These are phyloP conservation scores for Gallinago jamesoni DNA, from an alignment of 2,113 vertebrate species.

Conservation along the genomic window DNA sequence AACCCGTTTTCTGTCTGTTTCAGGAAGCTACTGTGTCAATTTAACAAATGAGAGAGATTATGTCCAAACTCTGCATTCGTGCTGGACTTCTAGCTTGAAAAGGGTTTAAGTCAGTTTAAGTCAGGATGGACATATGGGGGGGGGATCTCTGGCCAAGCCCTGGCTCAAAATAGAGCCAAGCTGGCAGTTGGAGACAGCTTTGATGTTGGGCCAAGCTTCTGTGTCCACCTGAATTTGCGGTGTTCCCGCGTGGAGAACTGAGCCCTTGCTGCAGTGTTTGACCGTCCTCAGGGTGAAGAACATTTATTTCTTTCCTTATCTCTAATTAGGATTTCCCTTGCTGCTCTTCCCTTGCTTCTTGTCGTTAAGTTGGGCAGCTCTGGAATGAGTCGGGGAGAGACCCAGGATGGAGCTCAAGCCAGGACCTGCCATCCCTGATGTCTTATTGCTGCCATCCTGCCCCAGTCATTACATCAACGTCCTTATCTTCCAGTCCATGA, in stretches of 20 bases:
- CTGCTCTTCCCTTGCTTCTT: not conserved
- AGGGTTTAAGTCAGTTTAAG: not conserved
- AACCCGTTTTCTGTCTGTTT: not conserved
- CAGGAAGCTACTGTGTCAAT: not conserved
- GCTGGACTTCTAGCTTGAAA: not conserved
- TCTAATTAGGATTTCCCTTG: not conserved
- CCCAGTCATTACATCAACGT: rapidly evolving
- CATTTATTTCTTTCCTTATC: not conserved
- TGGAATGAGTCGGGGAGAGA: rapidly evolving
- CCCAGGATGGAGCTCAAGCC: not conserved
- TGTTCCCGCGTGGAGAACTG: not conserved
- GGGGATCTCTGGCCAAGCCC: not conserved
- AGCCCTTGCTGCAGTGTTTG: not conserved
- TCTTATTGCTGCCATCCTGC: not conserved
- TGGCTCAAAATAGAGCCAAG: not conserved
- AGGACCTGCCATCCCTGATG: not conserved
- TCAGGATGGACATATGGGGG: not conserved
- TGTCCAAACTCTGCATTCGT: not conserved
- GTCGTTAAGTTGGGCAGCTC: not conserved
- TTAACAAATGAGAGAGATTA: not conserved
- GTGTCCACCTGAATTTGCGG: not conserved
- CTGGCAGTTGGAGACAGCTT: not conserved
- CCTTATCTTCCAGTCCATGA: not conserved
- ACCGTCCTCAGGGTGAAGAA: not conserved
- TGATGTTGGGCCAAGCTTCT: not conserved